Evolutionary conservation across 2,113 vertebrate species (phyloP), one percentile per base, ranked within the genome.

Genomic region (Brachirus orientalis): DNA sequence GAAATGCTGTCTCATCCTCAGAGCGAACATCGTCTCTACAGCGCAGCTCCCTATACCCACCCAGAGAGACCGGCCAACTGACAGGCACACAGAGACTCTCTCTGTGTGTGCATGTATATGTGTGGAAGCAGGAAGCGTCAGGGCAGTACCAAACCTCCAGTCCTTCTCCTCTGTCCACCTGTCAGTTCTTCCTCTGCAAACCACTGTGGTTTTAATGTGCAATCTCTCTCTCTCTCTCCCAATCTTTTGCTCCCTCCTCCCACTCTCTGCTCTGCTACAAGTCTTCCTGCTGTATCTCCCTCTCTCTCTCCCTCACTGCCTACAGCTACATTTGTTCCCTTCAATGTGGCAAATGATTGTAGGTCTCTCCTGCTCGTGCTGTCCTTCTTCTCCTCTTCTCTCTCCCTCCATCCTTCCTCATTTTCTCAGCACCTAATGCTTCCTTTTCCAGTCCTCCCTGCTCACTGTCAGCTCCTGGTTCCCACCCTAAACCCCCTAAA

Each of bases 1-100:
- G 86, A 86, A 90, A 92, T 70, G 89, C 89, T 86, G 90, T 85
- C 86, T 92, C 89, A 90, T 92, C 82, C 89, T 90, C 79, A 59
- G 75, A 80, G 84, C 43, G 14, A 88, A 77, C 88, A 90, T 87
- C 83, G 83, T 76, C 65, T 72, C 84, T 72, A 76, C 75, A 75
- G 56, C 65, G 60, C 69, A 46, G 80, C 79, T 87, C 87, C 79
- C 74, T 79, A 28, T 28, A 77, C 84, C 85, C 87, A 82, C 87
- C 84, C 89, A 79, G 76, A 83, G 83, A 87, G 75, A 70, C 70
- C 58, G 11, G 76, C 13, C 22, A 75, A 75, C 79, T 82, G 85
- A 87, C 81, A 85, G 70, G 57, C 77, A 77, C 63, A 79, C 65
- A 83, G 69, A 73, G 75, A 68, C 41, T 50, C 52, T 18, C 28